Evolutionary conservation across 2,113 vertebrate genomes (phyloP), one percentile per base, ranked within the genome.

Genomic region (Orycteropus afer): DNA sequence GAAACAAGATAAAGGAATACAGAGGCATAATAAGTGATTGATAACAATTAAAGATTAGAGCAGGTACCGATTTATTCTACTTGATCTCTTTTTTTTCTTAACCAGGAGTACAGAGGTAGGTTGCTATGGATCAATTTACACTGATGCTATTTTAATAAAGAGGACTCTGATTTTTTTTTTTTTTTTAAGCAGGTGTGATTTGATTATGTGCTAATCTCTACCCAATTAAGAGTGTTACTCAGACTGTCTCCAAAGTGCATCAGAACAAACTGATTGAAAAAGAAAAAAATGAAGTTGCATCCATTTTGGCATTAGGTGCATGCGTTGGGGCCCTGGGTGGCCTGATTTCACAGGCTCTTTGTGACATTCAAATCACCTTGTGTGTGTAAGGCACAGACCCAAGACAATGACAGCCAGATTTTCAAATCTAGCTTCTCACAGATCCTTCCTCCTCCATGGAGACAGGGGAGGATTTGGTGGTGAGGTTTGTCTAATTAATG

Each of bases 141-240:
- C 90, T 93, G 22, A 53, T 88, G 94, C 87, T 85, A 55, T 61
- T 96, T 96, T 97, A 92, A 94, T 93, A 93, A 95, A 85, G 57
- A 61, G 29, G 25, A 42, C 29, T 97, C 90, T 69, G 63, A 20
- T 59, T 83, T 74, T 86, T 15, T 71, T 90, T 86, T 94, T 93
- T 53, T 94, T 89, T 45, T 1, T 78, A 93, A 80, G 71, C 91
- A 97, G 93, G 91, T 95, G 92, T 96, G 96, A 92, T 94, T 57
- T 97, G 96, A 96, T 95, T 97, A 92, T 65, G 90, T 96, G 95
- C 85, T 96, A 97, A 96, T 97, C 81, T 97, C 90, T 96, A 81
- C 49, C 92, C 92, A 97, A 97, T 96, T 97, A 97, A 95, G 90
- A 93, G 92, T 89, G 88, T 92, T 95, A 94, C 88, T 95, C 94